Evolutionary conservation across 1,140 invertebrate species (phyloP), one percentile per base, ranked within the genome.

Genomic region (Acromyrmex heyeri): DNA sequence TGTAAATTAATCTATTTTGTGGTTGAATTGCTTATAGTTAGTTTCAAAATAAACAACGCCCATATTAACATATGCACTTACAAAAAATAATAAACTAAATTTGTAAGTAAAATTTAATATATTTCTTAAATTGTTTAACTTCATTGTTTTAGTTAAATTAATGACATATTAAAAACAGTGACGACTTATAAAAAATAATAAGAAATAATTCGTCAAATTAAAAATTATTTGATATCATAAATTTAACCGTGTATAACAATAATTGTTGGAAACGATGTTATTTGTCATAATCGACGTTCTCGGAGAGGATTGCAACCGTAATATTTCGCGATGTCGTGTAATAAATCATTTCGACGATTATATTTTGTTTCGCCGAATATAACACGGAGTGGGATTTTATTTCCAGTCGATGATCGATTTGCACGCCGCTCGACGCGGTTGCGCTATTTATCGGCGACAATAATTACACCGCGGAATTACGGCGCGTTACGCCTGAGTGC

Each of bases 391-490:
- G 62, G 6, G 27, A 75, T 73, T 83, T 83, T 83, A 75, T 83
- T 83, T 83, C 38, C 24, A 48, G 79, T 10, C 79, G 79, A 73
- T 83, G 69, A 75, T 83, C 57, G 79, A 83, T 83, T 75, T 18
- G 55, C 38, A 48, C n/a, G 69, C 53, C n/a, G 38, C 3, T 10
- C 18, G 67, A 7, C 34, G 50, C 65, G 53, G 55, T 50, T 24
- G 69, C 10, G 38, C 69, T 48, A 83, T 83, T 83, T 75, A 83
- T 83, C 69, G 79, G 38, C 12, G 24, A n/a, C 79, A 83, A 83
- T 83, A 83, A 83, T 86, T 86, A 55, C 70, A 44, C 61, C 87
- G 76, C 38, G 44, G 50, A 87, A 87, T 73, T 72, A 83, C 64
- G 34, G 55, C 59, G 53, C 38, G 75, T 81, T 81, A 81, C 69